A percentile compares a stretch with the other conserved stretches of the same genome.
Evolutionary conservation across 2,797 vertebrate species (phyloP).

Genomic region (Chromobotia macracanthus): DNA sequence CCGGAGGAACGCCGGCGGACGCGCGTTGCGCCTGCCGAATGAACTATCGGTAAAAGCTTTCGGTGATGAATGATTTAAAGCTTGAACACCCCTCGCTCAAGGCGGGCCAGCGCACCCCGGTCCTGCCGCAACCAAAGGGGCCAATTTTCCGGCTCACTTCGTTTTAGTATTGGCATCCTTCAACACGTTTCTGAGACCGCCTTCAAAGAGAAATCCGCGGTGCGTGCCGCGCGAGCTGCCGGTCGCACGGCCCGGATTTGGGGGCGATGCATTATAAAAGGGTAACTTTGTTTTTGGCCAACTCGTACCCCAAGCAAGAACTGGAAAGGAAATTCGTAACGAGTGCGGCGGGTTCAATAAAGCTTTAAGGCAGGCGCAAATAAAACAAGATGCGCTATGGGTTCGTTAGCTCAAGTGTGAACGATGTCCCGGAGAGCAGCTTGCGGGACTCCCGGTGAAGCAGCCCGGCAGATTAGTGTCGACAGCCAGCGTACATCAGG

Average conservation of each 20-base stretch:
- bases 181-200: constrained; percentile 42
- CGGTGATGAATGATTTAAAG: constrained; percentile 69
- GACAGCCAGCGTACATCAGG: constrained; percentile 48
- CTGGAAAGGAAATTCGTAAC: no score
- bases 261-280: constrained; percentile 79
- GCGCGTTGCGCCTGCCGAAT: constrained; percentile 37
- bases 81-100: constrained; percentile 47
- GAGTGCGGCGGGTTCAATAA: background rate
- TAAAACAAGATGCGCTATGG: constrained; percentile 26
- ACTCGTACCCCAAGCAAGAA: constrained; percentile 50
- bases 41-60: constrained; percentile 61
- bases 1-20: constrained; percentile 10
- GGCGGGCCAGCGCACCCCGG: constrained; percentile 36
- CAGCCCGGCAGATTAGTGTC: constrained; percentile 49
- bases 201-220: constrained; percentile 36
- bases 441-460: constrained; percentile 47
- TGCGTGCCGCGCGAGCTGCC: constrained; percentile 68
- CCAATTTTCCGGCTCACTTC: constrained; percentile 45
- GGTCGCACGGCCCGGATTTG: constrained; percentile 73
- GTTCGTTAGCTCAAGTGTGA: constrained; percentile 62
- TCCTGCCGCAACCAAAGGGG: constrained; percentile 34
- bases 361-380: constrained; percentile 35
- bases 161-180: constrained; percentile 53
- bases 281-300: constrained; percentile 56
- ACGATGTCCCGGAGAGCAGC: constrained; percentile 24